Base-by-base conservation (phyloP, 2,888 invertebrate species). In the Cosmorhoe ocellata region DNA sequence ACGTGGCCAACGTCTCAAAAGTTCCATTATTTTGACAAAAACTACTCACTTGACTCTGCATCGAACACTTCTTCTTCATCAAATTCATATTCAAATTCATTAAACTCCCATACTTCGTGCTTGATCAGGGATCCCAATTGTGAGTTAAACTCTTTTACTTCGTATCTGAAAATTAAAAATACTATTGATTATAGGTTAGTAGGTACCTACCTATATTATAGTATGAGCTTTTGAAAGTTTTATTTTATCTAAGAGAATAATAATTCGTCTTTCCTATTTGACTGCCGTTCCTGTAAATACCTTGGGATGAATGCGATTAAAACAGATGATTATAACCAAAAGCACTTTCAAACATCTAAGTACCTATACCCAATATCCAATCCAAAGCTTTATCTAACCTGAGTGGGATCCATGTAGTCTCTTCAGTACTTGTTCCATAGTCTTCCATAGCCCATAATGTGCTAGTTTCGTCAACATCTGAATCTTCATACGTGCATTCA, bases 41-140 rank as follows among this genome's bases (percentile, higher is more conserved):
- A 18, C 2, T 2, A 67, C 72, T 70, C 58, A 78, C 79, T 64
- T 36, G 66, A 11, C 0, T 66, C 51, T 1, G 55, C 8, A 32
- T 66, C 47, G 13, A 77, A 76, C 1, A 66, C 37, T 27, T 27
- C 61, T 0, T 56, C 52, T 6, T 69, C 56, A 13, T 68, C 61
- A 1, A 78, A 61, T 1, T 65, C 53, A 1, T 53, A 44, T 2
- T 61, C 28, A 32, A 72, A 79, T 11, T 79, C 74, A 13, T 50
- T 61, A 47, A 73, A 81, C 38, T 81, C 75, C 77, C 74, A 80
- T 22, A 83, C 61, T n/a, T 71, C 69, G 22, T 82, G 78, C 2
- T 60, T 58, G 0, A 48, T 44, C 10, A 74, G 59, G 7, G 62
- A 61, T 45, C 79, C 82, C 12, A 76, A 51, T 70, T 74, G 73